A percentile compares a stretch with the other conserved stretches of the same genome.
Conservation (phyloP, 37 sponge, comb jelly and placozoan species). For the Chondrosia reniformis region DNA sequence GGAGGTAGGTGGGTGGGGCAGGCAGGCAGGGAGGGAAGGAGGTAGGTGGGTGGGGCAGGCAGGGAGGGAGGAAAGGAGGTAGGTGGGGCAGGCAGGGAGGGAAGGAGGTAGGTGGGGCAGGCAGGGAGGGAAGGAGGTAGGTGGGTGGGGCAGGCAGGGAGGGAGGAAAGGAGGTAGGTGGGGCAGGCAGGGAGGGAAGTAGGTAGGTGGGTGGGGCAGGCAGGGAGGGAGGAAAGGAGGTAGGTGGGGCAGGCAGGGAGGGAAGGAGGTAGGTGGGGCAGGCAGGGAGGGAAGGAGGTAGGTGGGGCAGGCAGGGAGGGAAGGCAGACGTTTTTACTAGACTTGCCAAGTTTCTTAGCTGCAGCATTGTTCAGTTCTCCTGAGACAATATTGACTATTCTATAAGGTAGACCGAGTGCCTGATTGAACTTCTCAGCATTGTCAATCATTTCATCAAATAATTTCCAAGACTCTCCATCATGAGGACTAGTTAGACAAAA, state of each 20-base stretch:
- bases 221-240: too few relatives aligned
- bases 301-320: neutral
- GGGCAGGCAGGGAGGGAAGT: too few relatives aligned
- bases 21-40: neutral
- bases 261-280: neutral
- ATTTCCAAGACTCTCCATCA: slow-evolving; percentile 84
- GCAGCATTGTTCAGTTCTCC: slow-evolving; percentile 97
- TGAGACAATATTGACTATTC: slow-evolving; percentile 89
- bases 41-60: neutral
- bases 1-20: too few relatives aligned
- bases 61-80: neutral
- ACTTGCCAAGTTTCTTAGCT: slow-evolving; percentile 80
- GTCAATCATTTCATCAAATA: slow-evolving; percentile 94
- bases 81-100: too few relatives aligned
- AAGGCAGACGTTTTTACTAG: neutral
- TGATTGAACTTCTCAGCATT: slow-evolving; percentile 90
- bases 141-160: too few relatives aligned
- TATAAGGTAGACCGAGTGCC: slow-evolving; percentile 73
- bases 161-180: too few relatives aligned
- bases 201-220: too few relatives aligned
- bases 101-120: too few relatives aligned
- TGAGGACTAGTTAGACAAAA: slow-evolving; percentile 90
- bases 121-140: too few relatives aligned
- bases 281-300: neutral
- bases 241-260: too few relatives aligned